phyloP scores from a whole-genome alignment of 2,113 vertebrate genomes.

The Ibidorhyncha struthersii region DNA sequence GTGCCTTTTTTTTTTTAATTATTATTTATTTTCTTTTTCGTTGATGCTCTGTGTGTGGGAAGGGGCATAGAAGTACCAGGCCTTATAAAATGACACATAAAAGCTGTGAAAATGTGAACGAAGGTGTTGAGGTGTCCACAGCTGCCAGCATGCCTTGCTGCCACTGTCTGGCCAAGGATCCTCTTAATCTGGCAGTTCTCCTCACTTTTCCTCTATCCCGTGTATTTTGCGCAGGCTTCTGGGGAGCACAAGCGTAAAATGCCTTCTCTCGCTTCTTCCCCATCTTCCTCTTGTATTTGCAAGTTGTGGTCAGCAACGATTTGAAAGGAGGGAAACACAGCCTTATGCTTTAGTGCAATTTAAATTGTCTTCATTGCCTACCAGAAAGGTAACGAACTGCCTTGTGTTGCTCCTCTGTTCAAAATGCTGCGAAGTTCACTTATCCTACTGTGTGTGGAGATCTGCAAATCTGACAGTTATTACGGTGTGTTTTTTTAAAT shows the following conservation, averaged over 20 bases:
- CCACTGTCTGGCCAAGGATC: fast-evolving
- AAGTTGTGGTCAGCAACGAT: background rate
- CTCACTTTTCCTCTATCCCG: background rate
- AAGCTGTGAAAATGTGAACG: background rate
- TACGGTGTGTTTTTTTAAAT: background rate
- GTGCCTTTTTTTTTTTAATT: background rate
- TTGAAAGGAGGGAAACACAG: background rate
- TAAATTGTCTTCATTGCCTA: background rate
- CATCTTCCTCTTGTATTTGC: background rate
- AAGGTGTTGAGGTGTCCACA: background rate
- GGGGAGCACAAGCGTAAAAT: background rate
- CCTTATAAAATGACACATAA: background rate
- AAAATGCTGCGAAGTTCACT: background rate
- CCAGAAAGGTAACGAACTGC: background rate
- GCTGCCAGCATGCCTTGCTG: background rate
- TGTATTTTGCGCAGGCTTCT: background rate
- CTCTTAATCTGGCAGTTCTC: background rate
- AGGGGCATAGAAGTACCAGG: background rate
- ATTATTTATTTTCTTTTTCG: no score
- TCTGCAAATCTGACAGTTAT: background rate
- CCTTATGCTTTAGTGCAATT: background rate
- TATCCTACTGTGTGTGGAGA: background rate
- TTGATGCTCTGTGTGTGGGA: background rate
- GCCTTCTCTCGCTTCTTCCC: background rate
- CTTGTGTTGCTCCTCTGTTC: background rate